Conservation (phyloP, 2,113 vertebrate species). For the Chamaea fasciata region DNA sequence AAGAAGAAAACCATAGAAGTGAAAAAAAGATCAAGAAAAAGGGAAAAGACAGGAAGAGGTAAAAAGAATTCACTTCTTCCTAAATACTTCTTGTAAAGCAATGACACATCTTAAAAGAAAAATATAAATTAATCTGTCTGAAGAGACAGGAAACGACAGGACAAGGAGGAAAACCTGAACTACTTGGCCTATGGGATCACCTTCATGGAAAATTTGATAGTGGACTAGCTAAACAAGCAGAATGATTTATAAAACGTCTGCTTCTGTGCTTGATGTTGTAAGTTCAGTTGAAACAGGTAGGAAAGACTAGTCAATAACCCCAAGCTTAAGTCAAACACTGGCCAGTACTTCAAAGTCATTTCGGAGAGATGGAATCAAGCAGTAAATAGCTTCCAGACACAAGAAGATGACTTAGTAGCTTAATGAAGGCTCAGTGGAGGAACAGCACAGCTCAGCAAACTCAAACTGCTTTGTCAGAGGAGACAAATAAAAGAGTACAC, state of each 20-base stretch:
- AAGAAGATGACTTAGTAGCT: background rate
- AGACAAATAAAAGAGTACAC: background rate
- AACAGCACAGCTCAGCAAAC: background rate
- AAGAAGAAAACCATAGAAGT: background rate
- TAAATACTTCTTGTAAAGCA: background rate
- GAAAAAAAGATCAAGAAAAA: background rate
- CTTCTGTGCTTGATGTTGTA: background rate
- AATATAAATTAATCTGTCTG: background rate
- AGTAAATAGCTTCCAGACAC: background rate
- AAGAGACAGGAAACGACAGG: background rate
- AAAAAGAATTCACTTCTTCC: background rate
- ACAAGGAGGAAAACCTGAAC: background rate
- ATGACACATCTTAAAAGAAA: background rate
- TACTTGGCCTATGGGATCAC: background rate
- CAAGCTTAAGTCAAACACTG: background rate
- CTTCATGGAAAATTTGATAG: background rate
- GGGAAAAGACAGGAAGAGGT: background rate
- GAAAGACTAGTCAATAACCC: background rate
- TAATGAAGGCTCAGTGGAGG: background rate
- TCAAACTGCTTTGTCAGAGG: background rate
- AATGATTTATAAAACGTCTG: background rate
- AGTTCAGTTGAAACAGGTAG: background rate
- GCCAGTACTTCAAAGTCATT: constrained; percentile 7
- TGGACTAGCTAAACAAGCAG: background rate
- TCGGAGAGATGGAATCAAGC: background rate